Percentiles rank a stretch among this genome's conserved stretches.
phyloP scores from a whole-genome alignment of 2,113 vertebrate species.

The Pituophis catenifer region DNA sequence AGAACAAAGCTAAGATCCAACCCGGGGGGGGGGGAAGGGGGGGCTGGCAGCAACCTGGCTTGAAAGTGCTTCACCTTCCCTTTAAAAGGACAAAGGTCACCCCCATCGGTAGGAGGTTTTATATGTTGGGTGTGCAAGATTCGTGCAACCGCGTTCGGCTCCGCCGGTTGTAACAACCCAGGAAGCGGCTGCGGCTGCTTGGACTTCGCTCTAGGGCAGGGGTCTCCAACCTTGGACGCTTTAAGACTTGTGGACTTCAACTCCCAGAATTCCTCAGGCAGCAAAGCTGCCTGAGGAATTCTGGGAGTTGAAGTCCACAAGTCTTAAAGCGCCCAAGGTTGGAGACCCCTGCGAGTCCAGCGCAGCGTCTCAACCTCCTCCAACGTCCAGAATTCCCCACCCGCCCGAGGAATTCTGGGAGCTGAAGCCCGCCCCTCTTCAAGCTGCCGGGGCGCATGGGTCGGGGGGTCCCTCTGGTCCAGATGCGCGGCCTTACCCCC shows the following conservation, averaged over 20 bases:
- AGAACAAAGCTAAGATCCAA: background rate
- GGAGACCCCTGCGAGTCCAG: no score
- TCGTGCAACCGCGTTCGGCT: background rate
- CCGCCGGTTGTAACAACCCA: background rate
- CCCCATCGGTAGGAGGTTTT: background rate
- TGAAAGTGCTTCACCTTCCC: background rate
- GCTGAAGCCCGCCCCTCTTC: background rate
- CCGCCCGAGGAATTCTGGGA: background rate
- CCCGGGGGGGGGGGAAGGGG: no score
- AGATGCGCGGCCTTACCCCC: constrained; percentile 73
- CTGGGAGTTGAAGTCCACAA: no score
- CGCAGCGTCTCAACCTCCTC: background rate
- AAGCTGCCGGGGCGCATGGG: background rate
- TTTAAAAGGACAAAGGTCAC: background rate
- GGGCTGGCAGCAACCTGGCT: background rate
- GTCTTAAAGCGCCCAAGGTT: no score
- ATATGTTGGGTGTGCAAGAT: background rate
- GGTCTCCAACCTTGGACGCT: background rate
- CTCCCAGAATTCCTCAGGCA: no score
- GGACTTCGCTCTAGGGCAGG: background rate
- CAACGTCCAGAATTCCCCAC: background rate
- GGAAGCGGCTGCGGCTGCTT: background rate
- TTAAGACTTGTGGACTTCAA: no score
- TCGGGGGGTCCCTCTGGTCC: background rate
- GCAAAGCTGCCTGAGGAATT: no score